These are phyloP conservation scores for Venustoraphidia nigricollis DNA, from an alignment of 2,888 invertebrate species.

Conservation along the genomic window DNA sequence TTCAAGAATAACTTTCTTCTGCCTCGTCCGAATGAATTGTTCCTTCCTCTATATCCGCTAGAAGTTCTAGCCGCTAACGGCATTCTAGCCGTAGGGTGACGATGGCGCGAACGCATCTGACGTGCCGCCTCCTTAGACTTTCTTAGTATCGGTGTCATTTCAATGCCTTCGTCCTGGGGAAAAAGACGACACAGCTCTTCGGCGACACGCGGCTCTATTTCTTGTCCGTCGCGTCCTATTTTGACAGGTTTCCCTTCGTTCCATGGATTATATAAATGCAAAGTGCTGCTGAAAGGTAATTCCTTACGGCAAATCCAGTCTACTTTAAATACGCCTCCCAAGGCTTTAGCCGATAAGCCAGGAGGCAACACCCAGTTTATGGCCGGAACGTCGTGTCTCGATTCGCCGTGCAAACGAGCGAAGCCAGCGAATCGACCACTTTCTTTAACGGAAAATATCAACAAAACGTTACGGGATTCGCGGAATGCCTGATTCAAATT, in stretches of 20 bases:
- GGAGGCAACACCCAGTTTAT: constrained; percentile 91
- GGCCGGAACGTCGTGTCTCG: constrained; percentile 76
- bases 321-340: constrained; percentile 91
- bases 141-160: constrained; percentile 73
- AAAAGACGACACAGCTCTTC: constrained; percentile 89
- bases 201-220: constrained; percentile 91
- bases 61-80: constrained; percentile 32
- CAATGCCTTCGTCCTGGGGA: constrained; percentile 81
- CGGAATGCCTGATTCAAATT: constrained; percentile 89
- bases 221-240: constrained; percentile 97
- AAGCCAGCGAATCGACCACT: constrained; percentile 93
- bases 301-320: constrained; percentile 97
- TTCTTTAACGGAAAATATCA: constrained; percentile 95
- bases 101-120: constrained; percentile 30
- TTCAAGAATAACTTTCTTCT: constrained; percentile 48
- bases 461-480: constrained; percentile 83
- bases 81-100: constrained; percentile 28
- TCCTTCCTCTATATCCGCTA: constrained; percentile 36
- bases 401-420: constrained; percentile 78
- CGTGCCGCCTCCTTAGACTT: constrained; percentile 75
- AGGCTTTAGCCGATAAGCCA: constrained; percentile 78
- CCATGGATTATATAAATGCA: constrained; percentile 92
- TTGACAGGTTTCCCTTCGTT: constrained; percentile 98
- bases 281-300: constrained; percentile 78
- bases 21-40: constrained; percentile 32